Conservation (phyloP, 2,113 vertebrate species). For the Pithys albifrons region DNA sequence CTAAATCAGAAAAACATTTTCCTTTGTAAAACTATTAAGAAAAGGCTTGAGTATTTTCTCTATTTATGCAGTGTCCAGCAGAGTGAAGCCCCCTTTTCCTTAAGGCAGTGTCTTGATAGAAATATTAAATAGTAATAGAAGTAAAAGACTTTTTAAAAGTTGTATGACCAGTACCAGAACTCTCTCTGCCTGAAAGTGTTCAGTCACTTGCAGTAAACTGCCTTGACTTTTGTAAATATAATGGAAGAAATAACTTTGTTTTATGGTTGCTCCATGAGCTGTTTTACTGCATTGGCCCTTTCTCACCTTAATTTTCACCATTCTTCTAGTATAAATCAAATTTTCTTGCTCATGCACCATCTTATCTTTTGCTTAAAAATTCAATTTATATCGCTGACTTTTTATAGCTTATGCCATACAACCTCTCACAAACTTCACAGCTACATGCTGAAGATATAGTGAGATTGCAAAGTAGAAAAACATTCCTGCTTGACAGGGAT, state of each 20-base stretch:
- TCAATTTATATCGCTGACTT: neutral
- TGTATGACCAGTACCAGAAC: neutral
- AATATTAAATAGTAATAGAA: neutral
- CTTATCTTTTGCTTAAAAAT: neutral
- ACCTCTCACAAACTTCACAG: neutral
- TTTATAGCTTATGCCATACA: neutral
- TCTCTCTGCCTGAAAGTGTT: neutral
- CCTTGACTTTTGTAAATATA: neutral
- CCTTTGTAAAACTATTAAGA: neutral
- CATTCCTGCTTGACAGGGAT: neutral
- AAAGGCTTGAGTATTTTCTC: neutral
- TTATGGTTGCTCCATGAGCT: neutral
- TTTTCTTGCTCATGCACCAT: neutral
- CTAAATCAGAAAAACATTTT: neutral
- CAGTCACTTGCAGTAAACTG: neutral
- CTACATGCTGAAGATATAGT: neutral
- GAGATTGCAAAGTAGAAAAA: neutral
- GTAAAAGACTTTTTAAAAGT: neutral
- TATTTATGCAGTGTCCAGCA: neutral
- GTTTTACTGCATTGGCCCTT: neutral
- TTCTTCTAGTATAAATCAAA: neutral
- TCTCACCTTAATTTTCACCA: slow-evolving; percentile 26
- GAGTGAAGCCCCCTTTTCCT: neutral
- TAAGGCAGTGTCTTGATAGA: neutral
- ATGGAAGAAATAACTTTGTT: neutral